phyloP scores from a whole-genome alignment of 2,113 vertebrate species.

The Ciconia boyciana region DNA sequence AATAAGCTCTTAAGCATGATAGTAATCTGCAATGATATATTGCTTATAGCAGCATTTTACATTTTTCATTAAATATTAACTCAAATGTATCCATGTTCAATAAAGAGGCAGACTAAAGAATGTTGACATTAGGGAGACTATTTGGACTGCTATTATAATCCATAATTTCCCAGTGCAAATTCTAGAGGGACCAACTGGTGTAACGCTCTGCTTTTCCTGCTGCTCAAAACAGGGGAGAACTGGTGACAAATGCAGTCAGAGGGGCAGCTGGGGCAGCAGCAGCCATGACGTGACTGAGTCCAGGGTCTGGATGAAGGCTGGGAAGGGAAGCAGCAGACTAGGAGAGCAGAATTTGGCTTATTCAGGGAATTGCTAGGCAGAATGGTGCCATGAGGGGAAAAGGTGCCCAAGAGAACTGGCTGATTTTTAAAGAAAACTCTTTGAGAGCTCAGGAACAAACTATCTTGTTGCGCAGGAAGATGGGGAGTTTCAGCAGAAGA shows the following conservation, averaged over 20 bases:
- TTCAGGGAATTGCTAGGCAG: not conserved
- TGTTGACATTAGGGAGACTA: not conserved
- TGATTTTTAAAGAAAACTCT: not conserved
- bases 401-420: not conserved
- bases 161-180: not conserved
- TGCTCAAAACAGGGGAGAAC: not conserved
- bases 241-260: not conserved
- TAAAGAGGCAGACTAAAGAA: not conserved
- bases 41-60: not conserved
- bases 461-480: not conserved
- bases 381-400: not conserved
- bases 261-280: not conserved
- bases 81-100: not conserved
- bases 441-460: not conserved
- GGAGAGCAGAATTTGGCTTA: not conserved
- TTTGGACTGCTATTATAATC: not conserved
- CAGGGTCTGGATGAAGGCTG: not conserved
- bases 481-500: not conserved
- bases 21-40: not conserved
- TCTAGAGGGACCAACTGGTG: not conserved
- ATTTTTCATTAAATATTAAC: not conserved
- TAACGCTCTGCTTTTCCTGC: not conserved
- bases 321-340: not conserved
- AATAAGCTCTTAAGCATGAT: not conserved
- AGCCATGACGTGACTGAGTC: not conserved